Evolutionary conservation across 1,140 invertebrate species (phyloP), one percentile per base, ranked within the genome.

Genomic region (Hormaphis cornu): DNA sequence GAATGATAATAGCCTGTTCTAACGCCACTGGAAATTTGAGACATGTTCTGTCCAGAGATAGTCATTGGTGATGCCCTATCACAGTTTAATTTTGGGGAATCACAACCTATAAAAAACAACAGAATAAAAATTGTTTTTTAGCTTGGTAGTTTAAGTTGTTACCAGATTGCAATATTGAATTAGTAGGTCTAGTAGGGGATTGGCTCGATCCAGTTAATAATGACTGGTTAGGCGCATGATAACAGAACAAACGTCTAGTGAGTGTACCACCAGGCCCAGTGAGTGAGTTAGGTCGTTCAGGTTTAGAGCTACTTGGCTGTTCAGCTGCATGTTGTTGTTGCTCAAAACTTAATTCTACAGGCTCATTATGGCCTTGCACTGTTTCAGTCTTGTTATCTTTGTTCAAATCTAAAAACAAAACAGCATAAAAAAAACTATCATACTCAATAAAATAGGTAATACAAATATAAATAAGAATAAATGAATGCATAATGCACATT

Each of bases 181-280:
- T 66, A 14, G 44, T 18, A 66, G 61, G 61, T 24, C 61, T 66
- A 8, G 61, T 66, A 5, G 61, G 61, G 16, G 61, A 66, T 16
- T 66, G 61, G 24, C 44, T 22, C 10, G 61, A 50, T 50, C 42
- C 44, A 10, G 46, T 16, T 16, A 66, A 48, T 48, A 66, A 14
- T 0, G 58, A 66, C 44, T 66, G 61, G 24, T 66, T 66, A 24
- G 61, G 40, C n/a, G 61, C 48, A 72, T 69, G 71, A 48, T 72
- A 72, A 70, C 71, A 72, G n/a, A 72, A 56, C 18, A 70, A 14
- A 37, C 71, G 71, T 20, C 71, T 58, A 28, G 69, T 70, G 14
- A 72, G 56, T 4, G 58, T 70, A 14, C 69, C 54, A 52, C 69
- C 69, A 33, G 69, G 58, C 14, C 69, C 58, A 1, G 69, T 70